These are phyloP conservation scores for Polydrusus tereticollis DNA, from an alignment of 2,888 invertebrate species.

Conservation along the genomic window DNA sequence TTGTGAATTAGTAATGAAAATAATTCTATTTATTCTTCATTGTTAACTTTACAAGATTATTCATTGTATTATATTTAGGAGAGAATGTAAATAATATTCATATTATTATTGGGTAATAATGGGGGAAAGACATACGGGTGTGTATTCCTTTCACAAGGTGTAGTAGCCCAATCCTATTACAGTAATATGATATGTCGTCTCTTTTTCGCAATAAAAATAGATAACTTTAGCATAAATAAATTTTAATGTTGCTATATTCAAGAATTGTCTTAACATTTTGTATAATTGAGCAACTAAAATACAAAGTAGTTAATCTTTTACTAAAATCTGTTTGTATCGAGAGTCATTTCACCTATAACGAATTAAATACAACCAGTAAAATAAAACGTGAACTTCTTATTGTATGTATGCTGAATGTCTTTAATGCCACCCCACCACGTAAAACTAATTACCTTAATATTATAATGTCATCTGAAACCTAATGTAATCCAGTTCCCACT, in stretches of 20 bases:
- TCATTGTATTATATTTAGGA: slow-evolving; percentile 10
- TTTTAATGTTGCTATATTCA: neutral
- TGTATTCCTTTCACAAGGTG: slow-evolving; percentile 15
- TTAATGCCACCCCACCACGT: slow-evolving; percentile 45
- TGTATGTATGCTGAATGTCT: slow-evolving; percentile 15
- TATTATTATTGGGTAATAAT: slow-evolving; percentile 4
- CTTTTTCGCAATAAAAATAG: slow-evolving; percentile 9
- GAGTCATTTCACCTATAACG: too few species aligned
- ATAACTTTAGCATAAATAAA: neutral
- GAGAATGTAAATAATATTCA: slow-evolving; percentile 9
- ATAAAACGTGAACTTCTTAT: too few species aligned
- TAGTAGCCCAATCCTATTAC: slow-evolving; percentile 34
- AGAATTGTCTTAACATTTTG: neutral
- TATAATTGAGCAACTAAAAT: too few species aligned
- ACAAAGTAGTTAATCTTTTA: too few species aligned
- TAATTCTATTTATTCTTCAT: neutral
- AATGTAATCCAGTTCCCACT: slow-evolving; percentile 51
- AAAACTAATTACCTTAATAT: slow-evolving; percentile 50
- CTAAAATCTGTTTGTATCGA: too few species aligned
- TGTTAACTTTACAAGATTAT: neutral
- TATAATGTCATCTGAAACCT: slow-evolving; percentile 49
- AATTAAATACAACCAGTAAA: too few species aligned
- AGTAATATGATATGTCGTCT: slow-evolving; percentile 23
- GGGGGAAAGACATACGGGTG: slow-evolving; percentile 1
- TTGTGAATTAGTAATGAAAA: neutral